Evolutionary conservation across 2,113 vertebrate species (phyloP), one percentile per base, ranked within the genome.

Genomic region (Nestor notabilis): DNA sequence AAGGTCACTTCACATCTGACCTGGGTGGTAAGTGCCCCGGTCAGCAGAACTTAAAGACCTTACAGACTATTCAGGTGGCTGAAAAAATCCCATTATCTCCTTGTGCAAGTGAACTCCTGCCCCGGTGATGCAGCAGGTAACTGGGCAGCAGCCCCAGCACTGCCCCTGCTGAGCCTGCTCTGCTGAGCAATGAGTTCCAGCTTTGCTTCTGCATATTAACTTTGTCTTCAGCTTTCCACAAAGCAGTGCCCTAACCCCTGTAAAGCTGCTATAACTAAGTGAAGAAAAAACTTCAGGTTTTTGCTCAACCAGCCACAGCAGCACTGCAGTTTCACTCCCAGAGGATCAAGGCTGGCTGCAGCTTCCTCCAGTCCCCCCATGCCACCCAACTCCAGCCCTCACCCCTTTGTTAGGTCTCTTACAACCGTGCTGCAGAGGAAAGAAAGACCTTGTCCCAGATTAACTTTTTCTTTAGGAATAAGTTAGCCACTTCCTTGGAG

Each of bases 81-180:
- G 66, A 56, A 75, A 92, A 49, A 39, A 65, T 10, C 17, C 43
- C 37, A 21, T 47, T 35, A 66, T 63, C 63, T 77, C 44, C n/a
- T 68, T 23, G 21, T 18, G 31, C 63, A 43, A 69, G 77, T 3
- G 3, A 89, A 70, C 35, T 80, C 52, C 46, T 53, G 5, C 69
- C 17, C 13, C 1, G 0, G 25, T 27, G 39, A 56, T 44, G 15
- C 0, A 0, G 56, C 28, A 20, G 66, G 71, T 68, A 84, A 74
- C 50, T 55, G 9, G 19, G 72, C 50, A 52, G 79, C 69, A 74
- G 33, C 24, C 2, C 7, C 6, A 77, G 35, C 33, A 3, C 35
- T 46, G 60, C 83, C 52, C 17, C 52, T 53, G 39, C 80, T 52
- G 28, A 83, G 82, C 72, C 74, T 17, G 17, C 80, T 77, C 70